Percentiles rank a stretch among this genome's conserved stretches.
Evolutionary conservation across 2,888 invertebrate species (phyloP).

Genomic region (Celastrina argiolus): DNA sequence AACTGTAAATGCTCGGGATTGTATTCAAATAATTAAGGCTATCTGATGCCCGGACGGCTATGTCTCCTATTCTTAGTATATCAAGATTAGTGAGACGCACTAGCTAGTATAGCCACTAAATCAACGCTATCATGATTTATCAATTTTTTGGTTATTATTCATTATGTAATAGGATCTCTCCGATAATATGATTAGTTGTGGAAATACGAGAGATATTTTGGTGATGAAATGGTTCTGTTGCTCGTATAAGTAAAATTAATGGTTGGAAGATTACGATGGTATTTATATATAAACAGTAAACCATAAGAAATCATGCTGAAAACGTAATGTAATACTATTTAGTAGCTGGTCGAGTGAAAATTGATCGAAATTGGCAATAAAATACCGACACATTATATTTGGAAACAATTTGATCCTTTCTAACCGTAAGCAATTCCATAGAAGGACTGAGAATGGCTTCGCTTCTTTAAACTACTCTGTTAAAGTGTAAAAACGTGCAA

Average conservation of each 20-base stretch:
- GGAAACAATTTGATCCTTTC: not conserved
- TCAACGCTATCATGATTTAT: constrained; percentile 7
- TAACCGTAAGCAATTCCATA: not conserved
- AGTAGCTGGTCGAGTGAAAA: no score
- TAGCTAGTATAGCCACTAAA: constrained; percentile 9
- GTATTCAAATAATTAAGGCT: constrained; percentile 27
- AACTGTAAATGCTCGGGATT: constrained; percentile 31
- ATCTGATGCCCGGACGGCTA: constrained; percentile 41
- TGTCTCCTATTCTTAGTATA: constrained; percentile 28
- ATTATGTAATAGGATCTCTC: not conserved
- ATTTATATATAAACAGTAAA: no score
- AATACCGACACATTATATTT: no score
- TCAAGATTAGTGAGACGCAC: constrained; percentile 30
- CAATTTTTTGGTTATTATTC: not conserved
- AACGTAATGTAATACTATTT: no score
- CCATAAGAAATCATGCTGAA: no score
- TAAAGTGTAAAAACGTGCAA: constrained; percentile 19
- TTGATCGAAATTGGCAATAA: no score
- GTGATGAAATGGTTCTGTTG: not conserved
- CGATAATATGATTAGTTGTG: not conserved
- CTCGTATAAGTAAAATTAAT: not conserved
- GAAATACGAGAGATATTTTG: not conserved
- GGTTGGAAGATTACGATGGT: not conserved
- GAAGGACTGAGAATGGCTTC: constrained; percentile 6
- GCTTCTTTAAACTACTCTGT: not conserved